Conservation (phyloP, 2,113 vertebrate genomes). For the Catharus bicknelli region DNA sequence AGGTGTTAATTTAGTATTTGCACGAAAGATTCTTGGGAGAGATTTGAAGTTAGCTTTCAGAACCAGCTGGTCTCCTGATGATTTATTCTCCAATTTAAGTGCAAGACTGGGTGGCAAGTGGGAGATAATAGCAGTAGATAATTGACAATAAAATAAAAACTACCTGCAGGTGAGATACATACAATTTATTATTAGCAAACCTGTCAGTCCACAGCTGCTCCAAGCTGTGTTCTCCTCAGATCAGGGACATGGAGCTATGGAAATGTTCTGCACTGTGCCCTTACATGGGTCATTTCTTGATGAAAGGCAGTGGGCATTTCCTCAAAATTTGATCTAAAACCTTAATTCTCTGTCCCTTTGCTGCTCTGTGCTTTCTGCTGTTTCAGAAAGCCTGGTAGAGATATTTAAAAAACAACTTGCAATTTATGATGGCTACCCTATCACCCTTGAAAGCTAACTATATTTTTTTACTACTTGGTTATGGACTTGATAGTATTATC, state of each 20-base stretch:
- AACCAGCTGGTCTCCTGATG: background rate
- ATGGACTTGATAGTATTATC: background rate
- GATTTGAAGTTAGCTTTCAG: background rate
- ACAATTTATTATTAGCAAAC: background rate
- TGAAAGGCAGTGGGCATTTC: background rate
- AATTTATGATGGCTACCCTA: background rate
- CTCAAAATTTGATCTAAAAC: background rate
- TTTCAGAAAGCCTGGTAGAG: background rate
- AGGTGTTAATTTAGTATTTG: conserved; percentile 16
- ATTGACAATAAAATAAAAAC: conserved; percentile 8
- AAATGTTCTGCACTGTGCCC: background rate
- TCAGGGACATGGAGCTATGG: background rate
- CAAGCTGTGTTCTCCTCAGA: background rate
- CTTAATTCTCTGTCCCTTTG: background rate
- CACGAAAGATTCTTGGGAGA: conserved; percentile 2
- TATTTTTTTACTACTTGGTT: background rate
- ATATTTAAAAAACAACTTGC: background rate
- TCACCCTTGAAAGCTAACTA: background rate
- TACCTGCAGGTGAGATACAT: background rate
- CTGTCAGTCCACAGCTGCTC: background rate
- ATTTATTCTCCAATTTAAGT: conserved; percentile 12
- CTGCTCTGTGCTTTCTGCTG: background rate
- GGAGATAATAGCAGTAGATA: background rate
- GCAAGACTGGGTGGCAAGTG: background rate
- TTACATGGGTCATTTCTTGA: background rate